Evolutionary conservation across 2,113 vertebrate species (phyloP).

Genomic region (Hystrix brachyura): DNA sequence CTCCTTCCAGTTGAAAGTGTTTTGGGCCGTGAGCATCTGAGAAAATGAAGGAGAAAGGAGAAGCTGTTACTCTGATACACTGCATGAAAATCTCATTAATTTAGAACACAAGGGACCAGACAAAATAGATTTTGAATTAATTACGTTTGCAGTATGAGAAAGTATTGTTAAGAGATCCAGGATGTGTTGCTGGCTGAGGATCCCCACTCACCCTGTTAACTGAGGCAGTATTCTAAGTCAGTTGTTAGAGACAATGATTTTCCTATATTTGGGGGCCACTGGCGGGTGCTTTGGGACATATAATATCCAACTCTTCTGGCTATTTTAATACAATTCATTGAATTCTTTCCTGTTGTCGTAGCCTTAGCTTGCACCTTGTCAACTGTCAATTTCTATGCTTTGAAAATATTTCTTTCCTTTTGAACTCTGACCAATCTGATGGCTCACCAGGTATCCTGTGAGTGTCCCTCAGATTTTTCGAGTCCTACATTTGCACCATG

Average conservation of each 20-base stretch:
- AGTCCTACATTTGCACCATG: not conserved
- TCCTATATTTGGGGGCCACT: not conserved
- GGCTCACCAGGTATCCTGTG: not conserved
- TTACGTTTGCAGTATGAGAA: not conserved
- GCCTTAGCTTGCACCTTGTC: too few relatives aligned
- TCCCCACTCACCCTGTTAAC: not conserved
- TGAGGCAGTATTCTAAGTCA: accelerated
- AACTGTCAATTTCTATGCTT: not conserved
- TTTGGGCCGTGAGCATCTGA: not conserved
- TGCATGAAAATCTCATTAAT: conserved; percentile 50
- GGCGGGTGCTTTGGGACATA: not conserved
- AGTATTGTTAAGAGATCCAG: not conserved
- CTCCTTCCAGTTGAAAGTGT: not conserved
- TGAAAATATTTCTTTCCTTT: not conserved
- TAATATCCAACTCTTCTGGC: accelerated
- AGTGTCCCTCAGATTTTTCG: not conserved
- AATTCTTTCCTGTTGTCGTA: too few relatives aligned
- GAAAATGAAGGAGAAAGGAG: not conserved
- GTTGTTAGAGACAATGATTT: not conserved
- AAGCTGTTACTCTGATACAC: not conserved
- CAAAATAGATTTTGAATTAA: conserved; percentile 50
- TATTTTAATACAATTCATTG: too few relatives aligned
- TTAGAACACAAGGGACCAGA: conserved; percentile 28
- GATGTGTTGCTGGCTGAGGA: not conserved
- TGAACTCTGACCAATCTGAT: not conserved